These are phyloP conservation scores for Pelecanus crispus DNA, from an alignment of 2,113 vertebrate genomes.

Conservation along the genomic window DNA sequence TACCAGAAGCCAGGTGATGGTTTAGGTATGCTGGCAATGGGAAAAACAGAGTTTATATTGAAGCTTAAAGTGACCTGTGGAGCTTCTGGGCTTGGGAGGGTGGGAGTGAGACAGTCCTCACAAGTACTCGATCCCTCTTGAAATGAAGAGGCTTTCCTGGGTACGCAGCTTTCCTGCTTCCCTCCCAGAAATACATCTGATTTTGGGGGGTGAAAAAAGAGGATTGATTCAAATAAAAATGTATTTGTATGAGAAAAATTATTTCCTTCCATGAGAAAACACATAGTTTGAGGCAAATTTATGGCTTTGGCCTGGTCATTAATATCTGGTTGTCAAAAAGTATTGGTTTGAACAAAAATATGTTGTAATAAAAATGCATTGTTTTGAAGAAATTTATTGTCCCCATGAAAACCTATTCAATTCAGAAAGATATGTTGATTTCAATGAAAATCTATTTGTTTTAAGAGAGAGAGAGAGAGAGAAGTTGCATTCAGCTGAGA, in stretches of 20 bases:
- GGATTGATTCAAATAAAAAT: constrained; percentile 82
- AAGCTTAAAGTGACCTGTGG: background rate
- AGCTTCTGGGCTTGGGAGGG: background rate
- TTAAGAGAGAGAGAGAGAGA: constrained; percentile 40
- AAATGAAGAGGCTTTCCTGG: constrained; percentile 60
- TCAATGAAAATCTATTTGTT: constrained; percentile 81
- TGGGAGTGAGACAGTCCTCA: background rate
- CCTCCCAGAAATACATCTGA: constrained; percentile 63
- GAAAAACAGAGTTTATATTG: background rate
- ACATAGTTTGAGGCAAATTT: constrained; percentile 81
- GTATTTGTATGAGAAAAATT: constrained; percentile 83
- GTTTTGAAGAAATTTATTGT: constrained; percentile 85
- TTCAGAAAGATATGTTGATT: constrained; percentile 80
- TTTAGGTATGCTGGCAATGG: background rate
- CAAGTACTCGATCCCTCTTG: constrained; percentile 16
- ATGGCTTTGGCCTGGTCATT: constrained; percentile 80
- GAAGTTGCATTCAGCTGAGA: constrained; percentile 22
- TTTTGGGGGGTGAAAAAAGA: constrained; percentile 63
- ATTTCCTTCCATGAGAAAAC: constrained; percentile 79
- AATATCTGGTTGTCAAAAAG: constrained; percentile 85
- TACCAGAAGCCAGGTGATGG: background rate
- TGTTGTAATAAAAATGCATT: constrained; percentile 85
- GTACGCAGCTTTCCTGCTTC: constrained; percentile 4
- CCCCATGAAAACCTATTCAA: constrained; percentile 80
- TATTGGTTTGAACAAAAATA: constrained; percentile 86